Percentiles rank a stretch among this genome's conserved stretches.
These are phyloP conservation scores for Gallinago stenura DNA, from an alignment of 2,797 vertebrate species.

Conservation along the genomic window DNA sequence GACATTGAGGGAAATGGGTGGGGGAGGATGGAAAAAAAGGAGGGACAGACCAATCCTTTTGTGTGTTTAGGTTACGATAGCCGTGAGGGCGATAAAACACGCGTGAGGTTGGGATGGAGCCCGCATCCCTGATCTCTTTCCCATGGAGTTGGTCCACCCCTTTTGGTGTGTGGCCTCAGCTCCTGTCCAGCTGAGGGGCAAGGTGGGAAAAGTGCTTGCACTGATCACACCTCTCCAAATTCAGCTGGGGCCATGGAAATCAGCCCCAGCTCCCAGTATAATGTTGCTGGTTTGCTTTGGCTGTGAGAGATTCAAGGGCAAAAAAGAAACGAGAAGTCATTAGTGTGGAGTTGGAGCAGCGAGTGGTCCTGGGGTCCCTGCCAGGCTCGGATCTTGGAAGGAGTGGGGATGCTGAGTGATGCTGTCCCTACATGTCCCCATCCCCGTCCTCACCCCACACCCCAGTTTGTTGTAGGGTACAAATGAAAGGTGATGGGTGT, in stretches of 20 bases:
- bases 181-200: neutral
- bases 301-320: neutral
- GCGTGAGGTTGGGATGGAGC: neutral
- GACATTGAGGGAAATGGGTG: neutral
- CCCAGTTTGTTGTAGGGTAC: accelerated
- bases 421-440: neutral
- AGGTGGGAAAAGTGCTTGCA: neutral
- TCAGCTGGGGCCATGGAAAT: accelerated
- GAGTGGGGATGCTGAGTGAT: neutral
- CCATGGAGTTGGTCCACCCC: accelerated
- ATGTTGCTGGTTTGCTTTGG: neutral
- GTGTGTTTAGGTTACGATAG: neutral
- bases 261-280: neutral
- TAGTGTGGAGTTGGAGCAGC: no score
- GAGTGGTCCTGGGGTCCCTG: neutral
- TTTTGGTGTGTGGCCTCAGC: neutral
- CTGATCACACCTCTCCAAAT: neutral
- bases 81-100: neutral
- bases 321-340: no score
- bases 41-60: neutral
- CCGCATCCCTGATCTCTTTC: accelerated
- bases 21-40: neutral
- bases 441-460: accelerated
- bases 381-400: neutral
- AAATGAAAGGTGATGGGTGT: neutral